Evolutionary conservation across 2,888 invertebrate genomes (phyloP).

Genomic region (Drosophila suboccidentalis): DNA sequence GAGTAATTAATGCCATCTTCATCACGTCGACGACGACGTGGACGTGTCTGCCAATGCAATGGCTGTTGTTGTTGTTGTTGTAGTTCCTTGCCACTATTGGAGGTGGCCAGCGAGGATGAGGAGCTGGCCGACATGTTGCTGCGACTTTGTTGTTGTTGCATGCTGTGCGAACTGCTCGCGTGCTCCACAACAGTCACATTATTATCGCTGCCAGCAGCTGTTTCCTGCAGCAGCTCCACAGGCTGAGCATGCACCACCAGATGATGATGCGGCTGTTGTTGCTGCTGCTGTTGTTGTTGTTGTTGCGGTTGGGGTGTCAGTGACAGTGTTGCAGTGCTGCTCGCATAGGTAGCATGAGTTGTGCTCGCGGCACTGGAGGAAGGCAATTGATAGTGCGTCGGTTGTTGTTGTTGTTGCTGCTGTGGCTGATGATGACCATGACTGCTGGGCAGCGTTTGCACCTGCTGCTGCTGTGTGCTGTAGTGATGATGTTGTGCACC

Average conservation of each 20-base stretch:
- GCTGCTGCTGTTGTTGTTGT: conserved; percentile 70
- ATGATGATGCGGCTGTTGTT: conserved; percentile 73
- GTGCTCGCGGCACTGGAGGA: conserved; percentile 78
- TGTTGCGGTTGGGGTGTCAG: conserved; percentile 47
- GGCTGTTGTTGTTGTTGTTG: conserved; percentile 65
- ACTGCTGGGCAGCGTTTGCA: conserved; percentile 67
- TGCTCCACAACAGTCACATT: conserved; percentile 55
- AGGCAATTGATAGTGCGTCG: conserved; percentile 83
- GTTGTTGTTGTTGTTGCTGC: conserved; percentile 64
- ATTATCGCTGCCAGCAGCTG: conserved; percentile 24
- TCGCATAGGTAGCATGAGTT: conserved; percentile 80
- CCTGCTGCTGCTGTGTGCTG: conserved; percentile 50
- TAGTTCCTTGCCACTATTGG: conserved; percentile 64
- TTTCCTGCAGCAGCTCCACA: conserved; percentile 61
- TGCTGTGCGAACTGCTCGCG: conserved; percentile 53
- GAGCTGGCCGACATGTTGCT: conserved; percentile 77
- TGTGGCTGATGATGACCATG: conserved; percentile 73
- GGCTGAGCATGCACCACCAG: conserved; percentile 55
- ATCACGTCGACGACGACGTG: conserved; percentile 83
- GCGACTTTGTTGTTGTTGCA: conserved; percentile 63
- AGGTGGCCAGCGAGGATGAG: conserved; percentile 80
- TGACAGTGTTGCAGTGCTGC: conserved; percentile 63
- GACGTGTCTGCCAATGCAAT: conserved; percentile 80
- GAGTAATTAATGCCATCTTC: conserved; percentile 83
- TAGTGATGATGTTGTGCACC: conserved; percentile 83